A percentile compares a stretch with the other conserved stretches of the same genome.
phyloP scores from a whole-genome alignment of 1,140 invertebrate species.

The Papilio polytes region DNA sequence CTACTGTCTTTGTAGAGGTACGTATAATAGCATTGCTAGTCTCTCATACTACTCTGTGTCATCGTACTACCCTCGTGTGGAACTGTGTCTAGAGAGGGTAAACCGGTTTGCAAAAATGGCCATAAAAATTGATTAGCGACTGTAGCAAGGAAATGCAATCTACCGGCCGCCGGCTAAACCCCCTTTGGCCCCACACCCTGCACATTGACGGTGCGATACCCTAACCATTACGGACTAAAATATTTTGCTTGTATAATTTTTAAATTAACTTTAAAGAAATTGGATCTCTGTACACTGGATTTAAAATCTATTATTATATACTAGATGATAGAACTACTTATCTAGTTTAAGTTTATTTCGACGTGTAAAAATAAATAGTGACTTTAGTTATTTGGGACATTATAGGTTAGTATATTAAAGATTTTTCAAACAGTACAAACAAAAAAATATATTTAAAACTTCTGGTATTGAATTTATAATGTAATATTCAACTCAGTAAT shows the following conservation, averaged over 20 bases:
- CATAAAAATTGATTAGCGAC: constrained; percentile 82
- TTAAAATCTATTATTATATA: background rate
- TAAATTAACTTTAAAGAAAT: background rate
- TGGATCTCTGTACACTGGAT: background rate
- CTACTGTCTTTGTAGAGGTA: too few species aligned
- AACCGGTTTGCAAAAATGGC: constrained; percentile 71
- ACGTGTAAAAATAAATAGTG: too few species aligned
- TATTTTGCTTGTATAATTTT: background rate
- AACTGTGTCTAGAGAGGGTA: constrained; percentile 43
- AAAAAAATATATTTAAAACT: background rate
- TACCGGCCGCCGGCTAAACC: constrained; percentile 49
- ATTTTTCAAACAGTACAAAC: too few species aligned
- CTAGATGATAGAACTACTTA: too few species aligned
- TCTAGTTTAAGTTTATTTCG: too few species aligned
- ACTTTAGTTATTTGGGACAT: too few species aligned
- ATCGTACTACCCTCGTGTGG: background rate
- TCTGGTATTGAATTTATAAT: background rate
- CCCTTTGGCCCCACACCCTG: constrained; percentile 44
- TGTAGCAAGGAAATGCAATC: constrained; percentile 81
- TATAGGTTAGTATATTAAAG: too few species aligned
- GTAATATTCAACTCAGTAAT: background rate
- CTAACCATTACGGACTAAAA: background rate
- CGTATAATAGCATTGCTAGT: background rate
- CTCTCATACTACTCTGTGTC: too few species aligned
- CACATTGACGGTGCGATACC: background rate